Percentiles rank a stretch among this genome's conserved stretches.
phyloP scores from a whole-genome alignment of 2,797 vertebrate genomes.

The Linurgus olivaceus region DNA sequence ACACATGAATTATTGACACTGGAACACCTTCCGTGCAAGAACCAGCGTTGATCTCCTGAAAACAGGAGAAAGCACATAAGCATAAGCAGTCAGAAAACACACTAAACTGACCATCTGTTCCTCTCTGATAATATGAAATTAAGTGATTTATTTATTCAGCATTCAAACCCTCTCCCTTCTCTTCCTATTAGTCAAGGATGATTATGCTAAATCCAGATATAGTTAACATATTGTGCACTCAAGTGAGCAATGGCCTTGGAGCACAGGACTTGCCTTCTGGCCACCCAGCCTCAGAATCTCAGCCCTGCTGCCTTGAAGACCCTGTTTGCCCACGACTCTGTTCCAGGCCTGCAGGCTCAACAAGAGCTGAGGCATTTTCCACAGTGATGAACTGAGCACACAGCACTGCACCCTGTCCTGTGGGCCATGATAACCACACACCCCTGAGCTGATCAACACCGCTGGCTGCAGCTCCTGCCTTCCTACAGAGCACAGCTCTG shows the following conservation, averaged over 20 bases:
- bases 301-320: neutral
- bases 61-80: neutral
- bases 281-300: neutral
- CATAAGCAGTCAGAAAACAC: constrained; percentile 36
- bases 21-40: neutral
- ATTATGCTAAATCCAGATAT: constrained; percentile 67
- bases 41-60: neutral
- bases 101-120: constrained; percentile 72
- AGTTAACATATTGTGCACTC: constrained; percentile 57
- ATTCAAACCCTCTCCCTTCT: constrained; percentile 50
- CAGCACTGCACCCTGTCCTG: neutral
- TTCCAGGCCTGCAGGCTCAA: neutral
- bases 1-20: neutral
- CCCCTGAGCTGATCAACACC: neutral
- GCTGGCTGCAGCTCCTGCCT: neutral
- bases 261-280: constrained; percentile 44
- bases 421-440: neutral
- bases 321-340: neutral
- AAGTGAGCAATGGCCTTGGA: constrained; percentile 1
- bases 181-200: constrained; percentile 66
- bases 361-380: neutral
- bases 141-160: constrained; percentile 74
- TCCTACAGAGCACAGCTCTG: neutral
- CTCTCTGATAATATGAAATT: constrained; percentile 68
- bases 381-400: neutral